These are phyloP conservation scores for Tuta absoluta DNA, from an alignment of 2,888 invertebrate genomes.

Conservation along the genomic window DNA sequence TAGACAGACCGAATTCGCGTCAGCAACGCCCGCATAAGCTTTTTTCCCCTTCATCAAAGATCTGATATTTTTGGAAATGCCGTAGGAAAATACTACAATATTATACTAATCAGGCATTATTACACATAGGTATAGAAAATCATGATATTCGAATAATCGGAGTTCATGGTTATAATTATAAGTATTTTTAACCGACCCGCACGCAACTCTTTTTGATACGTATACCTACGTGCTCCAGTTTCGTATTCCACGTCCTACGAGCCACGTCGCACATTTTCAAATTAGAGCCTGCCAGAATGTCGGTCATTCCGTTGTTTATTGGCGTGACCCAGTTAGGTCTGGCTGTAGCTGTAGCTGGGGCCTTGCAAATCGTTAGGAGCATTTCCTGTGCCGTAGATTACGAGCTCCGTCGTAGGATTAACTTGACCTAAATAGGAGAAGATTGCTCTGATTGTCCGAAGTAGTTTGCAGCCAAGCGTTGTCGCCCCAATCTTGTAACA, in stretches of 20 bases:
- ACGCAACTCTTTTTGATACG: neutral
- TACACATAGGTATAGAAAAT: too few species aligned
- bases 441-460: neutral
- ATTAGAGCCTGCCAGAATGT: conserved; percentile 2
- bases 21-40: too few species aligned
- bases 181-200: neutral
- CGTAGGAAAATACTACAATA: too few species aligned
- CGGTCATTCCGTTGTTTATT: neutral
- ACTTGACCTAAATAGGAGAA: neutral
- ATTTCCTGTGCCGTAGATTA: conserved; percentile 11
- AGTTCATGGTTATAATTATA: too few species aligned
- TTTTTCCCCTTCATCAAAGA: too few species aligned
- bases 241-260: neutral
- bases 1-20: too few species aligned
- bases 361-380: neutral
- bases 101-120: too few species aligned
- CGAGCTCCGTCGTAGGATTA: conserved; percentile 5
- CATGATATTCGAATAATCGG: too few species aligned
- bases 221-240: neutral
- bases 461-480: neutral
- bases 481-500: neutral
- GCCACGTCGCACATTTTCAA: neutral
- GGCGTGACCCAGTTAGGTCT: conserved; percentile 7
- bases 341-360: neutral
- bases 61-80: too few species aligned